Evolutionary conservation across 2,113 vertebrate species (phyloP).

Genomic region (Eudyptes chrysolophus): DNA sequence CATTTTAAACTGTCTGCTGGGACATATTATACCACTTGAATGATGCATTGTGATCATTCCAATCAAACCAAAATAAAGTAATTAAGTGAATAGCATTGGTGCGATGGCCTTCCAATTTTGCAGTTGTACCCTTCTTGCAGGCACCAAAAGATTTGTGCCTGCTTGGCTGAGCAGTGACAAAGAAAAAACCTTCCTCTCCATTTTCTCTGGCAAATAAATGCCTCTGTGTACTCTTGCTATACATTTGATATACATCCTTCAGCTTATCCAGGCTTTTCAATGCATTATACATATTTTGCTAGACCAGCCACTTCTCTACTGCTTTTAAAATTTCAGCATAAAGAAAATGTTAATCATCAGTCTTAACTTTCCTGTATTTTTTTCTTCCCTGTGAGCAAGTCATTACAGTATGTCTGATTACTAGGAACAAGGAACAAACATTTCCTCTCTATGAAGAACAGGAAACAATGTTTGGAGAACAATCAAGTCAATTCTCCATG

Average conservation of each 20-base stretch:
- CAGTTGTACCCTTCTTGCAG: not conserved
- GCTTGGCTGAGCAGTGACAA: not conserved
- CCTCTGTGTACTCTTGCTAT: not conserved
- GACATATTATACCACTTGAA: not conserved
- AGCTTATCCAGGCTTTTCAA: not conserved
- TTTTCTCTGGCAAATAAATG: not conserved
- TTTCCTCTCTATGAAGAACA: conserved; percentile 45
- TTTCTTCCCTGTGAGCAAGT: conserved; percentile 9
- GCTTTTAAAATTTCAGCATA: not conserved
- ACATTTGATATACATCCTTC: not conserved
- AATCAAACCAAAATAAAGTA: not conserved
- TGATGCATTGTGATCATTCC: not conserved
- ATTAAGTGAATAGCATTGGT: not conserved
- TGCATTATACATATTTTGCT: not conserved
- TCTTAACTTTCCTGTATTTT: not conserved
- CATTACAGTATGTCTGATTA: conserved; percentile 35
- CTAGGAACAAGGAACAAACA: conserved; percentile 64
- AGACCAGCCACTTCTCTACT: not conserved
- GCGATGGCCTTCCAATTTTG: not conserved
- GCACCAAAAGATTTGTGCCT: not conserved
- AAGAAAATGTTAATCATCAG: not conserved
- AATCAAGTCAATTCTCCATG: conserved; percentile 48
- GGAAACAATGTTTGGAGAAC: conserved; percentile 59
- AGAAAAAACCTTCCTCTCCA: not conserved
- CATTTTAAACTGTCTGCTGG: not conserved